Percentiles rank a stretch among this genome's conserved stretches.
These are phyloP conservation scores for Ophioderma brevispina DNA, from an alignment of 35 echinoderm and acorn worm genomes.

Conservation along the genomic window DNA sequence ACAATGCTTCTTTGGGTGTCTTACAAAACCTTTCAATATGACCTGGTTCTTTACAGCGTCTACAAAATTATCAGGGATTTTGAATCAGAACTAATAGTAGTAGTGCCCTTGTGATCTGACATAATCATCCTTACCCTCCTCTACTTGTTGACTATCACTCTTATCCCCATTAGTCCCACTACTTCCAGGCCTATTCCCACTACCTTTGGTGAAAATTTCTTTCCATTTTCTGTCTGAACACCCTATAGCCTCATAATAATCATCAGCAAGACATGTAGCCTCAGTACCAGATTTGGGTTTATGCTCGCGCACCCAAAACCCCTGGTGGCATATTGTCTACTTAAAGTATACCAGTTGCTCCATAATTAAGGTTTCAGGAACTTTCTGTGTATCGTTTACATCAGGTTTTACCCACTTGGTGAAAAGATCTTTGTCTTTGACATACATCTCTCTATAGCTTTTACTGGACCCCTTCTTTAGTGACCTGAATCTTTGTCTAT, in stretches of 20 bases:
- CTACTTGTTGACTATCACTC: neutral
- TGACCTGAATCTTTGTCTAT: constrained; percentile 10
- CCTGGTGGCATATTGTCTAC: neutral
- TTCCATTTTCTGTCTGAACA: neutral
- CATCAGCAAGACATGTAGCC: neutral
- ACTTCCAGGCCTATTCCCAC: neutral
- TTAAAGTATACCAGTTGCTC: neutral
- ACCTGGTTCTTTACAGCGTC: neutral
- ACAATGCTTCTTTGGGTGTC: neutral
- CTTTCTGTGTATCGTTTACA: neutral
- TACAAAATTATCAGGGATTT: neutral
- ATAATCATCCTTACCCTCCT: neutral
- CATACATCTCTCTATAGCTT: constrained; percentile 5
- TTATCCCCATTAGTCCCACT: neutral
- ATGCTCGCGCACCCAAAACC: neutral
- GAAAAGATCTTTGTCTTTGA: neutral
- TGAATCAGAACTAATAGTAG: neutral
- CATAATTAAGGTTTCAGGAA: neutral
- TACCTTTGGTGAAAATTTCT: neutral
- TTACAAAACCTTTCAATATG: neutral
- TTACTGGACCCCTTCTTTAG: neutral
- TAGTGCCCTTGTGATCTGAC: neutral
- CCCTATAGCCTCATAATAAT: neutral
- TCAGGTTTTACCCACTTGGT: constrained; percentile 1
- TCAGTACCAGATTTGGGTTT: neutral